These are phyloP conservation scores for Nomia melanderi DNA, from an alignment of 1,140 invertebrate genomes.

Conservation along the genomic window DNA sequence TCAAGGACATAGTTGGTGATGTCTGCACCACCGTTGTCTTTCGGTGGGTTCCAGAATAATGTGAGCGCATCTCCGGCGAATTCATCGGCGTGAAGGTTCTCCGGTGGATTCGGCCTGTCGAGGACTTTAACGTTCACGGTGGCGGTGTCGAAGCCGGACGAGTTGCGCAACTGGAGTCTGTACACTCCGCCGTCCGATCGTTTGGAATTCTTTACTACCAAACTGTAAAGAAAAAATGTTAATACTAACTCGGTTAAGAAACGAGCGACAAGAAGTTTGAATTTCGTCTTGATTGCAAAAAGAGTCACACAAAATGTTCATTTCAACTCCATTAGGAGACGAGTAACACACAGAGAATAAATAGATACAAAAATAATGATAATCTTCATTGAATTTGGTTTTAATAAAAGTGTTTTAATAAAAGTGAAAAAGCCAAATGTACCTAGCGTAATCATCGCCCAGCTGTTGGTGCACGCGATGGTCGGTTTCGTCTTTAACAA, in stretches of 20 bases:
- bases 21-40: constrained; percentile 96
- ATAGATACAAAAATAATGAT: too few species aligned
- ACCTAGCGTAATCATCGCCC: constrained; percentile 91
- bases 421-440: too few species aligned
- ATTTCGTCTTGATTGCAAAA: too few species aligned
- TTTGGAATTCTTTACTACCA: constrained; percentile 96
- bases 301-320: too few species aligned
- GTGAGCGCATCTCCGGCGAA: constrained; percentile 97
- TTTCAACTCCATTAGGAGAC: too few species aligned
- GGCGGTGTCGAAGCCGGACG: constrained; percentile 96
- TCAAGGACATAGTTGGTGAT: constrained; percentile 99
- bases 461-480: constrained; percentile 91
- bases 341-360: too few species aligned
- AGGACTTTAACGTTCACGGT: constrained; percentile 96
- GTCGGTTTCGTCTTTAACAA: constrained; percentile 88
- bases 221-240: constrained; percentile 79
- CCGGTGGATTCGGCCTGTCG: constrained; percentile 93
- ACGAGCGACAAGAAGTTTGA: too few species aligned
- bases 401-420: too few species aligned
- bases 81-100: constrained; percentile 94
- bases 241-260: too few species aligned
- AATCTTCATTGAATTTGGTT: too few species aligned
- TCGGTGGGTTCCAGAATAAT: constrained; percentile 97
- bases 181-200: constrained; percentile 95
- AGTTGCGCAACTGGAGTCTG: constrained; percentile 95